These are phyloP conservation scores for Oithona nana DNA, from an alignment of 2,888 invertebrate species.

Conservation along the genomic window DNA sequence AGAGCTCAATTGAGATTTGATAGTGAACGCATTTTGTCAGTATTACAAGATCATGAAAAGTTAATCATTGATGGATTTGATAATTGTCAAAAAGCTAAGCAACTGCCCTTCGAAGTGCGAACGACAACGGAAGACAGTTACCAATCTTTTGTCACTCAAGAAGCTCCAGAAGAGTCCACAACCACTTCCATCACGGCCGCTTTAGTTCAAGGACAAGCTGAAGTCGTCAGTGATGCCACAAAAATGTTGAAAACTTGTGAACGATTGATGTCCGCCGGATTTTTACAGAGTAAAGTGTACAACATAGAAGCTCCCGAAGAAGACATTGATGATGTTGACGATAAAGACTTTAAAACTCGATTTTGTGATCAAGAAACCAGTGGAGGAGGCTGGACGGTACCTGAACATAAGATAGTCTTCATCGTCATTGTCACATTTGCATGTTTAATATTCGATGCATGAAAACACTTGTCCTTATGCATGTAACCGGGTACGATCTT, in stretches of 20 bases:
- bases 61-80: not conserved
- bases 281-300: not conserved
- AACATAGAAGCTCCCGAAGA: slow-evolving; percentile 16
- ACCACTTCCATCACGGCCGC: not conserved
- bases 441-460: no score
- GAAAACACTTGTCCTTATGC: no score
- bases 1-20: not conserved
- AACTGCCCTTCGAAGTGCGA: not conserved
- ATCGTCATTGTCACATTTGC: not conserved
- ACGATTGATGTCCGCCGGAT: not conserved
- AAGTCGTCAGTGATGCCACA: not conserved
- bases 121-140: not conserved
- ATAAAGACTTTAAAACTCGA: slow-evolving; percentile 18
- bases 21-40: not conserved
- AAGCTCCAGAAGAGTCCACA: not conserved
- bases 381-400: slow-evolving; percentile 43
- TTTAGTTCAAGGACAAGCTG: not conserved
- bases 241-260: not conserved
- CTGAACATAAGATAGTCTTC: not conserved
- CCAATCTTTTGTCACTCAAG: no score
- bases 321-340: slow-evolving; percentile 19
- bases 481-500: no score
- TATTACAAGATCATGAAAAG: not conserved
- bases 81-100: slow-evolving; percentile 3
- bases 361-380: slow-evolving; percentile 39